Percentiles rank a stretch among this genome's conserved stretches.
These are phyloP conservation scores for Leuctra nigra DNA, from an alignment of 2,888 invertebrate species.

Conservation along the genomic window DNA sequence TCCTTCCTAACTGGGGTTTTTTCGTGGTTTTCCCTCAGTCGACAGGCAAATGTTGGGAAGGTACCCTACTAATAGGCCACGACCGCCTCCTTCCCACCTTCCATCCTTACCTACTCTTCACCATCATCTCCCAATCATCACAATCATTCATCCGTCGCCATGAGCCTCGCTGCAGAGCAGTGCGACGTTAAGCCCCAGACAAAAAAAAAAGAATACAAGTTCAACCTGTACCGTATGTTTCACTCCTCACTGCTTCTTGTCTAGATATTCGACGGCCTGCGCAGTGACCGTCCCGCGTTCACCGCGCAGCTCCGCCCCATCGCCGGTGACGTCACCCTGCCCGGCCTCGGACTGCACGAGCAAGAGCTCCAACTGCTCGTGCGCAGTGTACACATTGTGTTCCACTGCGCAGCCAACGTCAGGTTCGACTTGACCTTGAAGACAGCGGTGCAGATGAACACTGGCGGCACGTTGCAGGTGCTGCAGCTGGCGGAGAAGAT, in stretches of 20 bases:
- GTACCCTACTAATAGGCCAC: no score
- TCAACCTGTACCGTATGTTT: no score
- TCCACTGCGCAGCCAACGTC: constrained; percentile 67
- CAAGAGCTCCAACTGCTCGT: constrained; percentile 56
- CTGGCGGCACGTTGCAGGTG: constrained; percentile 83
- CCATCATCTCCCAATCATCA: no score
- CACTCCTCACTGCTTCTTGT: constrained; percentile 51
- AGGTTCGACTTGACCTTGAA: constrained; percentile 88
- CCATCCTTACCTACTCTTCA: no score
- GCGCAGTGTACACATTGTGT: constrained; percentile 70
- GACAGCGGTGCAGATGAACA: constrained; percentile 84
- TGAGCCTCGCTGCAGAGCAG: no score
- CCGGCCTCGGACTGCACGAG: constrained; percentile 60
- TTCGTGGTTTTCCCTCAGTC: no score
- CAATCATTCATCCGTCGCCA: no score
- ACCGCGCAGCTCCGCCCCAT: neutral
- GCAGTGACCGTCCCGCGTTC: constrained; percentile 25
- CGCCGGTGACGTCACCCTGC: constrained; percentile 59
- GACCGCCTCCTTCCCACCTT: no score
- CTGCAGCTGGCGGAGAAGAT: constrained; percentile 69
- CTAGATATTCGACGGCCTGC: constrained; percentile 61
- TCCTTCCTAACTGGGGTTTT: no score
- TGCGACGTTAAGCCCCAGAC: no score
- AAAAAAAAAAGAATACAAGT: no score
- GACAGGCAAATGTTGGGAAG: no score